Conservation (phyloP, 2,888 invertebrate species). For the Chloromyia formosa region DNA sequence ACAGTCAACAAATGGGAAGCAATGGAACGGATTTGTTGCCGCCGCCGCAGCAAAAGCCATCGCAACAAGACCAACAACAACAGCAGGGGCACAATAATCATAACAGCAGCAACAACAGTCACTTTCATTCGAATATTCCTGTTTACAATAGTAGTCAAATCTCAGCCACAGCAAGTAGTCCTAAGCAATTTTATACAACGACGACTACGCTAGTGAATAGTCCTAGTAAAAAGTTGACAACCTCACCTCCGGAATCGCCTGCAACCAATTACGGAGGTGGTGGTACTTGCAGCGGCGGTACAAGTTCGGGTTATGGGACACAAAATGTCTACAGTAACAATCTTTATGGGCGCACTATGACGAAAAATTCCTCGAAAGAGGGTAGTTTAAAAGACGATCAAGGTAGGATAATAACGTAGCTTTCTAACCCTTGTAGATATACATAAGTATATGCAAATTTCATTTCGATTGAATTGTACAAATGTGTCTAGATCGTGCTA, state of each 20-base stretch:
- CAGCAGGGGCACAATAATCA: conserved; percentile 54
- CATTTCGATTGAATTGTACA: not conserved
- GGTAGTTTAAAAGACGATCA: conserved; percentile 54
- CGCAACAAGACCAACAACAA: conserved; percentile 52
- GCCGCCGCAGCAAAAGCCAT: too few relatives aligned
- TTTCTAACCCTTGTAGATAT: not conserved
- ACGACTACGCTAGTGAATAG: conserved; percentile 35
- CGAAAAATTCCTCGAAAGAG: conserved; percentile 47
- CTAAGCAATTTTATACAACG: conserved; percentile 49
- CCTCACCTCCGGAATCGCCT: conserved; percentile 51
- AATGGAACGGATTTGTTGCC: conserved; percentile 50
- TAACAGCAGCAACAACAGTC: conserved; percentile 52
- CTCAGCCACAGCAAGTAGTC: conserved; percentile 16
- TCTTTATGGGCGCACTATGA: conserved; percentile 50
- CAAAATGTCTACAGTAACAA: conserved; percentile 51
- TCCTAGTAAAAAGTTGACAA: conserved; percentile 46
- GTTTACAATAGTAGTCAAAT: conserved; percentile 38
- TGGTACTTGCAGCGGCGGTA: conserved; percentile 29
- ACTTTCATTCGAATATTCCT: conserved; percentile 45
- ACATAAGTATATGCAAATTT: conserved; percentile 18
- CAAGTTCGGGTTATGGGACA: conserved; percentile 45
- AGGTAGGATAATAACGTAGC: conserved; percentile 50
- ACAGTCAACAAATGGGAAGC: conserved; percentile 19
- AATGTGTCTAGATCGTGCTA: not conserved
- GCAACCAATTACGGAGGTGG: conserved; percentile 23